Evolutionary conservation across 2,888 invertebrate genomes (phyloP).

Genomic region (Andrena praecox): DNA sequence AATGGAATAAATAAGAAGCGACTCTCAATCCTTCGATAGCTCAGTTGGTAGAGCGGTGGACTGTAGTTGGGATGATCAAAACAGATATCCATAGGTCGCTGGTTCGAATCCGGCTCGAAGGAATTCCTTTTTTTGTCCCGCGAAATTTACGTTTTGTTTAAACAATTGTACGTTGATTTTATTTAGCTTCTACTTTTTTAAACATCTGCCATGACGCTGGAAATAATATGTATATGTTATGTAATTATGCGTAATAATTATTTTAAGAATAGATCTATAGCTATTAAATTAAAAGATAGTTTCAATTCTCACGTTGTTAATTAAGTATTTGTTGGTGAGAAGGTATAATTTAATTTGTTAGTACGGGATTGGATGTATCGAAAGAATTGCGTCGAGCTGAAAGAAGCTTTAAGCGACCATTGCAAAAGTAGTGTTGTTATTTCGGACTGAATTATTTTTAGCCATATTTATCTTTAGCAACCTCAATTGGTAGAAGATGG

Average conservation of each 20-base stretch:
- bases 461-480: neutral
- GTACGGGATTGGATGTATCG: neutral
- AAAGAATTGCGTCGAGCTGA: neutral
- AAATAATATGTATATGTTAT: neutral
- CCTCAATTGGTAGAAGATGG: neutral
- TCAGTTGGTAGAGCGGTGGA: constrained; percentile 85
- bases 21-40: constrained; percentile 77
- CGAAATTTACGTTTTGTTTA: neutral
- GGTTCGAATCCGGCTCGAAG: constrained; percentile 85
- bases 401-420: too few species aligned
- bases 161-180: neutral
- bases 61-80: constrained; percentile 84
- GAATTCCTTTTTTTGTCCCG: constrained; percentile 74
- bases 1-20: neutral
- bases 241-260: too few species aligned
- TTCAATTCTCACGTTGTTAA: neutral
- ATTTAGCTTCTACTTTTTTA: neutral
- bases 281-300: neutral
- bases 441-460: neutral
- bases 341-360: neutral
- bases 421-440: neutral
- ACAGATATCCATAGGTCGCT: constrained; percentile 84
- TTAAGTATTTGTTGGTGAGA: neutral
- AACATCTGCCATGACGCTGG: neutral
- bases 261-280: neutral